phyloP scores from a whole-genome alignment of 2,797 vertebrate species.

The Onychomys leucogaster region DNA sequence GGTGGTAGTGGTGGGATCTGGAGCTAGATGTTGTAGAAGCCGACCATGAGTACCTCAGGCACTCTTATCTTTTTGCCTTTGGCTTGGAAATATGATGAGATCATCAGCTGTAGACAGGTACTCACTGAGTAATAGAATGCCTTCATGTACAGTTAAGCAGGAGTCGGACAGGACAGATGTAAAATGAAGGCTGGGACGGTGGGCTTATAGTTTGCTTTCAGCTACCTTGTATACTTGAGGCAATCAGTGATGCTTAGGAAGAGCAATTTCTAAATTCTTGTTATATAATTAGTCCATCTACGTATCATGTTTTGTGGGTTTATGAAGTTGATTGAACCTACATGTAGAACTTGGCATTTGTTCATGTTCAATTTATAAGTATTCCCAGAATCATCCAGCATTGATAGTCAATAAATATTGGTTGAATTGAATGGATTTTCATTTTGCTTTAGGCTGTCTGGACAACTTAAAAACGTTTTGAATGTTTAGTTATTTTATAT shows the following conservation, averaged over 20 bases:
- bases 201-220: background rate
- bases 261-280: background rate
- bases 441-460: conserved; percentile 54
- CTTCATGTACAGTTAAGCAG: no score
- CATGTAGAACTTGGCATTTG: conserved; percentile 37
- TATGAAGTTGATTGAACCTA: conserved; percentile 23
- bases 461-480: conserved; percentile 33
- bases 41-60: background rate
- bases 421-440: conserved; percentile 45
- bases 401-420: conserved; percentile 57
- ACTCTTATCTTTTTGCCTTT: background rate
- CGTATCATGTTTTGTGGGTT: background rate
- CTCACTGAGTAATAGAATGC: background rate
- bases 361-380: conserved; percentile 24
- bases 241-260: background rate
- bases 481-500: conserved; percentile 44
- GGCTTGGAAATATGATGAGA: background rate
- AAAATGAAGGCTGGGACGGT: background rate
- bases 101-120: no score
- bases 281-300: conserved; percentile 6
- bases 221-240: background rate
- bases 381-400: conserved; percentile 11
- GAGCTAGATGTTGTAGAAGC: background rate
- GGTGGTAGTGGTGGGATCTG: background rate
- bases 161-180: background rate